Evolutionary conservation across 2,797 vertebrate genomes (phyloP).

Genomic region (Diceros bicornis): DNA sequence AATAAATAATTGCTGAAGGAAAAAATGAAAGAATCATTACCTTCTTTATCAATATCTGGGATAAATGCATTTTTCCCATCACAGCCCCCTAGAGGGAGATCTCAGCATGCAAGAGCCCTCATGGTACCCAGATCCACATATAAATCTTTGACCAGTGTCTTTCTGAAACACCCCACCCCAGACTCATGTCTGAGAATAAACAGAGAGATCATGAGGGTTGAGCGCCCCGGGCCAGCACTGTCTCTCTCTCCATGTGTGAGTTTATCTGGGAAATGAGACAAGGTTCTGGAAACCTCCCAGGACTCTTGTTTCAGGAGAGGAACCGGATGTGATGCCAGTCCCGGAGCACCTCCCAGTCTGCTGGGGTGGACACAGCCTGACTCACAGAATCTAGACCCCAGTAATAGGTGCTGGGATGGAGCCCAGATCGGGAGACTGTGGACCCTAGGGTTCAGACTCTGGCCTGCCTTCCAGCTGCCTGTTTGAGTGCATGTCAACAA

Average conservation of each 20-base stretch:
- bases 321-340: neutral
- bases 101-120: neutral
- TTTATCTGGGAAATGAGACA: neutral
- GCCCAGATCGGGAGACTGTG: neutral
- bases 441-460: neutral
- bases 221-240: fast-evolving
- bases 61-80: neutral
- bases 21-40: neutral
- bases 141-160: neutral
- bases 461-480: neutral
- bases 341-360: neutral
- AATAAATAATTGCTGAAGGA: neutral
- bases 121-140: fast-evolving
- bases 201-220: no score
- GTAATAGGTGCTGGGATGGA: neutral
- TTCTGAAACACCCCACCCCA: neutral
- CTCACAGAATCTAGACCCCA: neutral
- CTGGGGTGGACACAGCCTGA: neutral
- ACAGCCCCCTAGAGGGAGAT: neutral
- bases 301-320: neutral
- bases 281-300: neutral
- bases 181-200: neutral
- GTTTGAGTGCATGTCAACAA: no score
- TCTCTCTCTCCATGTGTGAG: neutral
- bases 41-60: no score